These are phyloP conservation scores for Capitulum mitella DNA, from an alignment of 2,888 invertebrate genomes.

Conservation along the genomic window DNA sequence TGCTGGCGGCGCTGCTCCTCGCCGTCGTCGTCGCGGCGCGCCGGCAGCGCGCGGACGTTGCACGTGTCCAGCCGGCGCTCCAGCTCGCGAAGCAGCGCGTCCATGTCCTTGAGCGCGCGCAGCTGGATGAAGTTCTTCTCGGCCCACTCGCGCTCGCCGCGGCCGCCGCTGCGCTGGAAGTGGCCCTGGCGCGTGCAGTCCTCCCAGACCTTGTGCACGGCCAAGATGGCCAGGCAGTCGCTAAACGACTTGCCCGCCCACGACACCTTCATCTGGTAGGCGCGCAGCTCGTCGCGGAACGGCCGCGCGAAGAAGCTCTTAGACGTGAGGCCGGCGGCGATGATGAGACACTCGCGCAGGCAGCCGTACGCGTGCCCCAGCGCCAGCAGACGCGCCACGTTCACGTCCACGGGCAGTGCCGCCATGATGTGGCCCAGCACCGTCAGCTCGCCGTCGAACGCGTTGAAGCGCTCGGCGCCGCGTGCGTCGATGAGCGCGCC, in stretches of 20 bases:
- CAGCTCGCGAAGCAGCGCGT: constrained; percentile 63
- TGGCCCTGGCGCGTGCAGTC: constrained; percentile 54
- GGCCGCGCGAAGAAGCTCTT: constrained; percentile 71
- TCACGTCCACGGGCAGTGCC: constrained; percentile 71
- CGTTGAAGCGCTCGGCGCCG: constrained; percentile 32
- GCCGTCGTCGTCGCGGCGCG: too few species aligned
- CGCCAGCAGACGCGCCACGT: constrained; percentile 71
- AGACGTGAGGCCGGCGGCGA: constrained; percentile 75
- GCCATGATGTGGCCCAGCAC: constrained; percentile 77
- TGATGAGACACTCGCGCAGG: constrained; percentile 73
- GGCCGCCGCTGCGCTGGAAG: constrained; percentile 46
- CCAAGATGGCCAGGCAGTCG: constrained; percentile 72
- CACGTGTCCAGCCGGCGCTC: constrained; percentile 51
- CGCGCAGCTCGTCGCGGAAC: constrained; percentile 59
- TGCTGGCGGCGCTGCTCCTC: neutral
- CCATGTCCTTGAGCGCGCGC: constrained; percentile 53
- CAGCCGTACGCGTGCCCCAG: constrained; percentile 79
- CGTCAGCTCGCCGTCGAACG: constrained; percentile 73
- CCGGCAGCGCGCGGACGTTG: constrained; percentile 28
- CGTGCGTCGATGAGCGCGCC: constrained; percentile 24
- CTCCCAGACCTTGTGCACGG: constrained; percentile 72
- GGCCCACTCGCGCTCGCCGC: constrained; percentile 59
- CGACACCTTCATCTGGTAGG: constrained; percentile 64
- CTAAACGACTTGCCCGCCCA: constrained; percentile 79
- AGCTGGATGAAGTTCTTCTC: constrained; percentile 60